Conservation (phyloP, 1,140 invertebrate species). For the Drosophila kikkawai region DNA sequence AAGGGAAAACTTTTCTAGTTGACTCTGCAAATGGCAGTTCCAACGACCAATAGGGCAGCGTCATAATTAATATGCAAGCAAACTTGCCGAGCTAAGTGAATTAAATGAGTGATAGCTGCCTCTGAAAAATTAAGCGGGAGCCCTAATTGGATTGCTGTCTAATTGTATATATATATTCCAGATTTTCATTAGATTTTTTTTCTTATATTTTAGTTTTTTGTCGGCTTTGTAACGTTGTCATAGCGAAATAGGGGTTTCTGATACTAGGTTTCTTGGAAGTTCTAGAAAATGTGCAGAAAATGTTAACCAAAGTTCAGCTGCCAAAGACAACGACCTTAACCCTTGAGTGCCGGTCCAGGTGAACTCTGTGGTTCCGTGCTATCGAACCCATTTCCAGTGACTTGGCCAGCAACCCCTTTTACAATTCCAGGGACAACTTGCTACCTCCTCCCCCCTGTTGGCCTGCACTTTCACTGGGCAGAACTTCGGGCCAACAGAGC, state of each 20-base stretch:
- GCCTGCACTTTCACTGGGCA: slow-evolving; percentile 73
- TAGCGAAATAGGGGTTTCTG: too few relatives aligned
- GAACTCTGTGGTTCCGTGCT: slow-evolving; percentile 31
- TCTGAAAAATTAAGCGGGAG: slow-evolving; percentile 24
- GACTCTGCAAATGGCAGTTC: slow-evolving; percentile 35
- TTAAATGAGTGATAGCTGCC: slow-evolving; percentile 55
- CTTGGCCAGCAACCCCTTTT: slow-evolving; percentile 32
- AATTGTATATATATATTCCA: slow-evolving; percentile 4
- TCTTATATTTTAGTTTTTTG: background rate
- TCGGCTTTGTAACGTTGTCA: background rate
- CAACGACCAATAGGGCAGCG: slow-evolving; percentile 17
- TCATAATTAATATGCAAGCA: slow-evolving; percentile 65
- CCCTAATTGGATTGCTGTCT: slow-evolving; percentile 23
- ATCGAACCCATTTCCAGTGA: slow-evolving; percentile 35
- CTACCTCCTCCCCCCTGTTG: slow-evolving; percentile 2
- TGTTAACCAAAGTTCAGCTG: slow-evolving; percentile 20
- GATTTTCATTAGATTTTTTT: slow-evolving; percentile 2
- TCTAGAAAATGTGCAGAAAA: background rate
- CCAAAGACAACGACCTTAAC: slow-evolving; percentile 45
- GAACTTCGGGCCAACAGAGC: slow-evolving; percentile 36
- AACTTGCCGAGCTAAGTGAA: slow-evolving; percentile 62
- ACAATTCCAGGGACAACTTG: slow-evolving; percentile 43
- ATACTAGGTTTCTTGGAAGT: background rate
- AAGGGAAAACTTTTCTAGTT: slow-evolving; percentile 35
- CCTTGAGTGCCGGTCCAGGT: slow-evolving; percentile 24